phyloP scores from a whole-genome alignment of 2,113 vertebrate genomes.

The Microtus ochrogaster region DNA sequence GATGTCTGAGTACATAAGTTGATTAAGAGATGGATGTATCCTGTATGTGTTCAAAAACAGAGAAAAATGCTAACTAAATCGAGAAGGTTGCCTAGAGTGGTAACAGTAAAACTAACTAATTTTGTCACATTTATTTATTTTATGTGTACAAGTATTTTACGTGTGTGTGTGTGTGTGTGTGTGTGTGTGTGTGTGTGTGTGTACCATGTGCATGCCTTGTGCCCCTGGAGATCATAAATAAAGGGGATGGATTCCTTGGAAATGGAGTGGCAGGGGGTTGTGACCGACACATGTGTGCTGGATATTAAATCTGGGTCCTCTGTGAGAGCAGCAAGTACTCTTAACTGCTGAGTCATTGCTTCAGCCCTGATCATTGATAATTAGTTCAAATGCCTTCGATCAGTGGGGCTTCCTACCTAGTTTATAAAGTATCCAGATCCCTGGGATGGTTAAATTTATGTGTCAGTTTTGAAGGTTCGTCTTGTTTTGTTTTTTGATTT shows the following conservation, averaged over 20 bases:
- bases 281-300: neutral
- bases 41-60: neutral
- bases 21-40: neutral
- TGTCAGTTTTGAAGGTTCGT: neutral
- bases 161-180: too few relatives aligned
- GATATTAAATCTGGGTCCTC: neutral
- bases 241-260: neutral
- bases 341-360: neutral
- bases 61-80: conserved; percentile 5
- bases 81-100: neutral
- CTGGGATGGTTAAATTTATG: neutral
- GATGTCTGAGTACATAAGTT: conserved; percentile 31
- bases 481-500: neutral
- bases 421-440: neutral
- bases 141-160: neutral
- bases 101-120: neutral
- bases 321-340: neutral
- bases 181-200: too few relatives aligned
- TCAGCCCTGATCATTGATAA: neutral
- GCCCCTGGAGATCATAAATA: neutral
- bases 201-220: neutral
- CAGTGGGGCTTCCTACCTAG: neutral
- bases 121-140: neutral
- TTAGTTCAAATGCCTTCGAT: neutral
- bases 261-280: neutral